Evolutionary conservation across 2,797 vertebrate genomes (phyloP), one percentile per base, ranked within the genome.

Genomic region (Scolopax rusticola): DNA sequence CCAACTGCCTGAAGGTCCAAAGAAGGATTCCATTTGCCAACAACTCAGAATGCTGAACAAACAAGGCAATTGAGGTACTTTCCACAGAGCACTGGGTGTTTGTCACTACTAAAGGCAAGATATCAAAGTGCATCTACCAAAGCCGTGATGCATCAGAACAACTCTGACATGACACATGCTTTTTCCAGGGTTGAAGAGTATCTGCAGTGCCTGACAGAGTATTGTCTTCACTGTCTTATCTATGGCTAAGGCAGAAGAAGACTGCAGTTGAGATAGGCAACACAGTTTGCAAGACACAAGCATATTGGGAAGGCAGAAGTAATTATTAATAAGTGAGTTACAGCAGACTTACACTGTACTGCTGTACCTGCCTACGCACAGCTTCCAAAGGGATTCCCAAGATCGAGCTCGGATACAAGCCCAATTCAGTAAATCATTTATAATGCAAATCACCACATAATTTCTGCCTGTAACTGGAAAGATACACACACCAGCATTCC

Each of bases 1-100:
- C 63, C 67, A 11, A 74, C n/a, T 67, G 93, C 93, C 85, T 94
- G 85, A 53, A 91, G 83, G 90, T 77, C 80, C 74, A 73, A 56
- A 82, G 60, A 63, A 73, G 51, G 40, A 65, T n/a, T 91, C 11
- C 40, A 11, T 64, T 70, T 76, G 85, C 80, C 87, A 91, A 6
- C 63, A 92, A 56, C 61, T 79, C 54, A 23, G 77, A 86, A 63
- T 43, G 59, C 27, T 7, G 41, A 40, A 70, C 57, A 94, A 93
- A 82, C 77, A 93, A 84, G 30, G 74, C 43, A 79, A 30, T 0
- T 15, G 68, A 89, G 71, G 56, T 47, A 21, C 45, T 47, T 43
- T 41, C 61, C 45, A 8, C 19, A 77, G 63, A 92, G 19, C 43
- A 48, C 33, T 25, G 19, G 27, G 23, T 45, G 40, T 69, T 59